These are phyloP conservation scores for Bombus waltoni DNA, from an alignment of 1,140 invertebrate genomes.

Conservation along the genomic window DNA sequence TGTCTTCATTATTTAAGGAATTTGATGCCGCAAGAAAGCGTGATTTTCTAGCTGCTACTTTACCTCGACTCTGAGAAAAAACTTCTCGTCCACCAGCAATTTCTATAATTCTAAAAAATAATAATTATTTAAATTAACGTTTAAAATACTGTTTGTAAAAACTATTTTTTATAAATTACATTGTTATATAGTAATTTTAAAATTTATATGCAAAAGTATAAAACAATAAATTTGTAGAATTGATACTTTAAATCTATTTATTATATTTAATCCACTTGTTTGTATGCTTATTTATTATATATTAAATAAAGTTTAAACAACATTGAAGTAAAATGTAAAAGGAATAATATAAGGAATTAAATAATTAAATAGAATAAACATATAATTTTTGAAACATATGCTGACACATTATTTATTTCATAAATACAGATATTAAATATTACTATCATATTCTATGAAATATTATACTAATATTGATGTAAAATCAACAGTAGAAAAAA, in stretches of 20 bases:
- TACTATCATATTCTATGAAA: not conserved
- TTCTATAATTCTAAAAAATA: conserved; percentile 90
- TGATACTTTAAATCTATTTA: not conserved
- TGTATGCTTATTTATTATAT: not conserved
- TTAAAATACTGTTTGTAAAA: not conserved
- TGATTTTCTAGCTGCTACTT: conserved; percentile 88
- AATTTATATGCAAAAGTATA: not conserved
- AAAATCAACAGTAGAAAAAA: not conserved
- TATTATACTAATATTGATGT: not conserved
- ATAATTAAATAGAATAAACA: not conserved
- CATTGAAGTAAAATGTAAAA: not conserved
- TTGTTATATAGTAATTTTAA: not conserved
- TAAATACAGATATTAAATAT: not conserved
- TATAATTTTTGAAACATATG: not conserved
- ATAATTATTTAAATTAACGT: not conserved
- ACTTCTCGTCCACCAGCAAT: conserved; percentile 93
- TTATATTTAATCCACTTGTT: not conserved
- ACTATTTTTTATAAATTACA: not conserved
- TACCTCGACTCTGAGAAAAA: conserved; percentile 91
- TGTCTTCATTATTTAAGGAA: conserved; percentile 81
- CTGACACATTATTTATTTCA: not conserved
- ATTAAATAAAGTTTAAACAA: not conserved
- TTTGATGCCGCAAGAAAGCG: conserved; percentile 85
- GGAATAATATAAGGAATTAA: not conserved
- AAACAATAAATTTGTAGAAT: not conserved